Conservation (phyloP, 2,113 vertebrate species). For the Zosterops pallidus region DNA sequence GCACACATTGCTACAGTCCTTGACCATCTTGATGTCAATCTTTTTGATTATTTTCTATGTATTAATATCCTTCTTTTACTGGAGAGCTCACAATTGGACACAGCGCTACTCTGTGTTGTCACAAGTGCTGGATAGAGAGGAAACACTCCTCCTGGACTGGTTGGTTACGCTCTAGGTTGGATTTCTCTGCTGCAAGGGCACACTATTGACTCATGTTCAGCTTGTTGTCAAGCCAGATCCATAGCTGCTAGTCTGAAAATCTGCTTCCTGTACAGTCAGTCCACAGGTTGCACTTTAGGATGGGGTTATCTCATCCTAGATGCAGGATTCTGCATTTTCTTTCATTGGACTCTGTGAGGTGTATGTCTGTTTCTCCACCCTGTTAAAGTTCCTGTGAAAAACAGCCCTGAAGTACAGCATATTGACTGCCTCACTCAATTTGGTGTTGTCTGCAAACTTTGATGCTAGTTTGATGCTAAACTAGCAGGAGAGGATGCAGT, state of each 20-base stretch:
- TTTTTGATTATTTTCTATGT: not conserved
- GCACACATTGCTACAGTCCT: not conserved
- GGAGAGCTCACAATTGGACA: not conserved
- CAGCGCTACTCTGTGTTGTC: fast-evolving
- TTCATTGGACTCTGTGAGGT: not conserved
- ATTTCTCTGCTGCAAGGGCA: not conserved
- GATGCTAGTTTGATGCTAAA: not conserved
- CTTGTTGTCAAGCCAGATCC: not conserved
- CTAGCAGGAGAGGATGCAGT: not conserved
- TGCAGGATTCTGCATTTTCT: not conserved
- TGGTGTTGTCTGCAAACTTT: not conserved
- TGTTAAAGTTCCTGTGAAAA: not conserved
- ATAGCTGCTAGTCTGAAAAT: not conserved
- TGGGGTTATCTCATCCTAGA: not conserved
- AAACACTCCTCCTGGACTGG: not conserved
- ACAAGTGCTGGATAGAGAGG: not conserved
- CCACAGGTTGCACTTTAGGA: not conserved
- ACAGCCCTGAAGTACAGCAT: not conserved
- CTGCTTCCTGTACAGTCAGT: not conserved
- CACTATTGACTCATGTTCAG: not conserved
- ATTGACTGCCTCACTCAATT: not conserved
- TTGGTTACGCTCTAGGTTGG: fast-evolving
- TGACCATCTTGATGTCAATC: not conserved
- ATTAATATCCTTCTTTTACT: not conserved
- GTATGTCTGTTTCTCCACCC: not conserved